phyloP scores from a whole-genome alignment of 2,797 vertebrate species.

The Notolepis coatsorum region DNA sequence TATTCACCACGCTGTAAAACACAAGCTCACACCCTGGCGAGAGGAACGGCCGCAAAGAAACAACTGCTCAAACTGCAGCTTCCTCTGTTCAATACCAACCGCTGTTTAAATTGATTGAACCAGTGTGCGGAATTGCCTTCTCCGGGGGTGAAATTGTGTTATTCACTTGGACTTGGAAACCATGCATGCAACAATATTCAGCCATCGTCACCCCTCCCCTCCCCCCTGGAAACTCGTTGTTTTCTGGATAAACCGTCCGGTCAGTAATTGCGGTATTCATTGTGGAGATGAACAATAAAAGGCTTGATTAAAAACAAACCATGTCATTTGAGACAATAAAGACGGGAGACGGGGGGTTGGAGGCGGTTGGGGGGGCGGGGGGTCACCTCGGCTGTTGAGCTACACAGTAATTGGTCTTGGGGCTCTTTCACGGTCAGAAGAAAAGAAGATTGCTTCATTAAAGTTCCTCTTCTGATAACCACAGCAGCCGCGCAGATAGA shows the following conservation, averaged over 20 bases:
- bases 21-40: slow-evolving; percentile 29
- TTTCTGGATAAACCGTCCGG: slow-evolving; percentile 62
- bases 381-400: slow-evolving; percentile 65
- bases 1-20: slow-evolving; percentile 48
- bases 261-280: slow-evolving; percentile 72
- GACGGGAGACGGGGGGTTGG: slow-evolving; percentile 60
- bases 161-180: slow-evolving; percentile 40
- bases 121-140: slow-evolving; percentile 27
- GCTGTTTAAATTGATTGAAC: slow-evolving; percentile 44
- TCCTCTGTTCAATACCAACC: slow-evolving; percentile 33
- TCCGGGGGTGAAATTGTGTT: slow-evolving; percentile 39
- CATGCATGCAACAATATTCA: slow-evolving; percentile 47
- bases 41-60: slow-evolving; percentile 36
- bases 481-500: slow-evolving; percentile 58
- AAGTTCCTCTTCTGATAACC: slow-evolving; percentile 77
- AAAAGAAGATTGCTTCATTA: slow-evolving; percentile 83
- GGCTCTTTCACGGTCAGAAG: slow-evolving; percentile 75
- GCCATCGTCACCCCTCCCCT: no score
- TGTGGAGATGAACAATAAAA: slow-evolving; percentile 71
- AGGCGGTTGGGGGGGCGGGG: no score
- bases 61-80: slow-evolving; percentile 30
- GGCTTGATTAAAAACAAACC: slow-evolving; percentile 71
- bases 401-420: slow-evolving; percentile 76
- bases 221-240: slow-evolving; percentile 23
- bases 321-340: slow-evolving; percentile 72